phyloP scores from a whole-genome alignment of 2,113 vertebrate genomes.

The Salvelinus fontinalis region DNA sequence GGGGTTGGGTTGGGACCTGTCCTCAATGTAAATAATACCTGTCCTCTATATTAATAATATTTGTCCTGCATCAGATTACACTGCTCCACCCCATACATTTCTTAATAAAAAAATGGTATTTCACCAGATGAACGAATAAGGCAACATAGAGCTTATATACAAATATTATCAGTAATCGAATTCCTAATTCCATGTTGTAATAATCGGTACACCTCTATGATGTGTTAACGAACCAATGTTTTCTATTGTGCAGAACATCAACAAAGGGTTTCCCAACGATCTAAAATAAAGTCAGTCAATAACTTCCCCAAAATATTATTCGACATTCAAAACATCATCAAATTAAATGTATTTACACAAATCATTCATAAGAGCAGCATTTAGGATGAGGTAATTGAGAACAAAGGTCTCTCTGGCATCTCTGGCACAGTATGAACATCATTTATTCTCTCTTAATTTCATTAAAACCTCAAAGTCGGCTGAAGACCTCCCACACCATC shows the following conservation, averaged over 20 bases:
- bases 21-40: neutral
- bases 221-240: no score
- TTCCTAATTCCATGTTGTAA: no score
- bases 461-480: slow-evolving; percentile 67
- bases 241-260: no score
- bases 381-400: slow-evolving; percentile 43
- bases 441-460: slow-evolving; percentile 66
- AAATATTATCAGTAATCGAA: no score
- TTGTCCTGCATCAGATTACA: neutral
- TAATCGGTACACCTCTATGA: no score
- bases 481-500: slow-evolving; percentile 68
- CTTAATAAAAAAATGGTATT: neutral
- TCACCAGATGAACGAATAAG: neutral
- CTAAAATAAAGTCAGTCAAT: neutral
- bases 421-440: slow-evolving; percentile 47
- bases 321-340: no score
- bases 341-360: slow-evolving; percentile 7
- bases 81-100: neutral
- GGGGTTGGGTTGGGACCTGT: no score
- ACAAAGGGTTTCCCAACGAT: neutral
- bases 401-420: slow-evolving; percentile 53
- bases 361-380: slow-evolving; percentile 47
- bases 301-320: neutral
- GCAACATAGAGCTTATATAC: no score
- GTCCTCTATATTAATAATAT: neutral